phyloP scores from a whole-genome alignment of 2,888 invertebrate genomes.

The Troglohyphantes excavatus region DNA sequence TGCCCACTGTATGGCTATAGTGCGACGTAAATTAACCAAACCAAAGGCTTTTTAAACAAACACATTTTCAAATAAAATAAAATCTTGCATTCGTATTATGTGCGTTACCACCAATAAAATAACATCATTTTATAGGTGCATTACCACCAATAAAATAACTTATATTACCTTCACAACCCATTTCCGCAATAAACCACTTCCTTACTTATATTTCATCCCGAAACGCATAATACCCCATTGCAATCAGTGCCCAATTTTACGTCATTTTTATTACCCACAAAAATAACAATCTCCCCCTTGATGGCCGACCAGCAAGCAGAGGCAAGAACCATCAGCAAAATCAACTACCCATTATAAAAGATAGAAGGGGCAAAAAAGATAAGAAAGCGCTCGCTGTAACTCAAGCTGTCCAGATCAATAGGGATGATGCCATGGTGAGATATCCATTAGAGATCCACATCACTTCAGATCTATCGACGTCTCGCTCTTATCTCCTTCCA shows the following conservation, averaged over 20 bases:
- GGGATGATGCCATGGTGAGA: slow-evolving; percentile 20
- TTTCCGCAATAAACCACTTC: no score
- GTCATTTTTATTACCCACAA: not conserved
- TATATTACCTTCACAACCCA: no score
- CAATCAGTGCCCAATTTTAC: not conserved
- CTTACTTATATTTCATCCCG: no score
- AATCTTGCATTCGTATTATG: no score
- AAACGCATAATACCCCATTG: no score
- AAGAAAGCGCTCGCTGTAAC: not conserved
- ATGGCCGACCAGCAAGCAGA: not conserved
- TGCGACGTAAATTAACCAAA: no score
- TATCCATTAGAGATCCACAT: slow-evolving; percentile 17
- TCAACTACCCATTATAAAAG: slow-evolving; percentile 39
- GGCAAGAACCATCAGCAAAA: not conserved
- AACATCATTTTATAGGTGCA: no score
- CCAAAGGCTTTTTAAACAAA: no score
- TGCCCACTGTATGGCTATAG: no score
- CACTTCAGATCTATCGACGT: not conserved
- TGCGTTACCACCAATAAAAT: no score
- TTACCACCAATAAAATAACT: no score
- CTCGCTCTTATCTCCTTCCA: slow-evolving; percentile 4
- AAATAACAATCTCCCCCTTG: not conserved
- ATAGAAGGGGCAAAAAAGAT: not conserved
- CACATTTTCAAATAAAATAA: no score
- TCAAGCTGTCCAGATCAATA: slow-evolving; percentile 31